Percentiles rank a stretch among this genome's conserved stretches.
Conservation (phyloP, 2,113 vertebrate species). For the Fregata magnificens region DNA sequence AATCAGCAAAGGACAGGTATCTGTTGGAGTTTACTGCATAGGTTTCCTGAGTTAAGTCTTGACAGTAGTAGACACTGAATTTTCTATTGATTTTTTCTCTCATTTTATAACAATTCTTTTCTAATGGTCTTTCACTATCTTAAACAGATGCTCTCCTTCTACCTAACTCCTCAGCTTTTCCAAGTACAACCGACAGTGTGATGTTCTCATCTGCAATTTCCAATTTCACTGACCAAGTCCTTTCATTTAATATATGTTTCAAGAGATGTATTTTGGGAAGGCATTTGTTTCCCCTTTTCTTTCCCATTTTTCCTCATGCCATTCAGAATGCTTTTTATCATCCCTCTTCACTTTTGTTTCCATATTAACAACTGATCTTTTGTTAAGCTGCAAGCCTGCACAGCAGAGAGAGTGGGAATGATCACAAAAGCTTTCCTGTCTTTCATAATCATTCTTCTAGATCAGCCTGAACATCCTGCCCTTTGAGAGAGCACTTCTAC, state of each 20-base stretch:
- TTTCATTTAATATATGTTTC: neutral
- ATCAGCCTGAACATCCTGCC: neutral
- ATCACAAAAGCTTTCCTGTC: neutral
- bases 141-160: neutral
- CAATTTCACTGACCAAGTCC: neutral
- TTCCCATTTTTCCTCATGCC: neutral
- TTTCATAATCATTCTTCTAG: neutral
- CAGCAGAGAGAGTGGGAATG: neutral
- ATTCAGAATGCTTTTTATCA: neutral
- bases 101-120: neutral
- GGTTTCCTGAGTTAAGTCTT: neutral
- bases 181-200: neutral
- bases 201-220: neutral
- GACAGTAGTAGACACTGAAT: neutral
- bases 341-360: neutral
- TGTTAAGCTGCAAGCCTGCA: neutral
- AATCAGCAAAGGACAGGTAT: neutral
- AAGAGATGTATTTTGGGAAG: neutral
- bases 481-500: neutral
- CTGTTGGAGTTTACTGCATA: neutral
- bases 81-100: neutral
- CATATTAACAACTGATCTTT: neutral
- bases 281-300: neutral
- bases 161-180: neutral
- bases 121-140: neutral